Percentiles rank a stretch among this genome's conserved stretches.
Conservation (phyloP, 1,140 invertebrate species). For the Acromyrmex charruanus region DNA sequence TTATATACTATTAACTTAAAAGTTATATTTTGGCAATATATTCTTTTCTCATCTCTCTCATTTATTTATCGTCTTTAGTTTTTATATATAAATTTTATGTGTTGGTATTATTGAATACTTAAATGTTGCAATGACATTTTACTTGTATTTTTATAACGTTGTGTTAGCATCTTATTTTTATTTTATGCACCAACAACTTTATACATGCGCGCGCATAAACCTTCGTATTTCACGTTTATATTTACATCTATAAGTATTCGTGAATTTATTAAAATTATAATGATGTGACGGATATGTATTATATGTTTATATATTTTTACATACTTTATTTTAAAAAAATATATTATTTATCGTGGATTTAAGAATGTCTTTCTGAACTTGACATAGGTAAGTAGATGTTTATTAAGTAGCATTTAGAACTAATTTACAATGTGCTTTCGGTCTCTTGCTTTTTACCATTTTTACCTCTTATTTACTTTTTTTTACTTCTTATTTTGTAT, state of each 20-base stretch:
- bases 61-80: conserved; percentile 30
- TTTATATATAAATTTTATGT: neutral
- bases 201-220: neutral
- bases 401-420: conserved; percentile 2
- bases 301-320: neutral
- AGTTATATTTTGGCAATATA: neutral
- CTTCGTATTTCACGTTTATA: neutral
- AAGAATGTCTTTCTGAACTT: neutral
- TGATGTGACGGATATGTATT: neutral
- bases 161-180: conserved; percentile 2
- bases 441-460: too few species aligned
- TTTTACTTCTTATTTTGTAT: too few species aligned
- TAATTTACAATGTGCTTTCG: too few species aligned
- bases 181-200: conserved; percentile 6
- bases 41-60: neutral
- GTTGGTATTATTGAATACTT: neutral
- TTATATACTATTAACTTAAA: neutral
- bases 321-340: neutral
- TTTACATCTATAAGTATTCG: neutral
- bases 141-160: conserved; percentile 17
- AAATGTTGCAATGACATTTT: conserved; percentile 42
- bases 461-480: too few species aligned
- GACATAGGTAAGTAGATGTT: neutral
- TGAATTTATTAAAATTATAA: neutral
- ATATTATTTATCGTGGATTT: neutral